These are phyloP conservation scores for Thymelicus lineola DNA, from an alignment of 2,888 invertebrate species.

Conservation along the genomic window DNA sequence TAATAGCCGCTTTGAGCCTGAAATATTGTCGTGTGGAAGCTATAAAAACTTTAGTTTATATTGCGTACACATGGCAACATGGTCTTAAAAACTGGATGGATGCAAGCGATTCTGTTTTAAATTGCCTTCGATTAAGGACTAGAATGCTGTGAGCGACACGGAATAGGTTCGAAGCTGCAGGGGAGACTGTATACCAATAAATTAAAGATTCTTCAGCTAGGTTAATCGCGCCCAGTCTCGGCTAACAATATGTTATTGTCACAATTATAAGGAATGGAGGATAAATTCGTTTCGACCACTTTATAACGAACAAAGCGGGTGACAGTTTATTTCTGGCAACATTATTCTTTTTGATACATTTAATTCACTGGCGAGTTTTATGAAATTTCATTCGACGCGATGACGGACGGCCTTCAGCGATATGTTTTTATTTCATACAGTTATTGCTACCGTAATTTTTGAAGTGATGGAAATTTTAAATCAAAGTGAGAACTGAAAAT, in stretches of 20 bases:
- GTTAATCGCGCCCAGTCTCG: conserved; percentile 61
- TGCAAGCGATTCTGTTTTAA: conserved; percentile 37
- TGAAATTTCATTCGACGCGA: conserved; percentile 33
- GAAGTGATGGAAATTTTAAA: conserved; percentile 27
- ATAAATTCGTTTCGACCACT: conserved; percentile 72
- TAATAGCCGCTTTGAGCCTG: conserved; percentile 58
- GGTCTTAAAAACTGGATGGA: conserved; percentile 7
- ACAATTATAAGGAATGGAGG: conserved; percentile 67
- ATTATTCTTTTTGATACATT: conserved; percentile 41
- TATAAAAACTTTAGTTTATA: conserved; percentile 60
- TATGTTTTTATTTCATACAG: conserved; percentile 34
- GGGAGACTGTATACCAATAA: conserved; percentile 52
- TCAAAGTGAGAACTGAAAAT: conserved; percentile 23
- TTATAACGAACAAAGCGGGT: conserved; percentile 57
- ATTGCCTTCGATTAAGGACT: neutral
- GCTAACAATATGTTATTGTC: conserved; percentile 72
- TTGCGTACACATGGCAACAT: conserved; percentile 43
- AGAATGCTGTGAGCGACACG: conserved; percentile 14
- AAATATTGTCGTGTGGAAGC: conserved; percentile 57
- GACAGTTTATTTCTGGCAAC: conserved; percentile 59
- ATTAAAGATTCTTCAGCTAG: conserved; percentile 61
- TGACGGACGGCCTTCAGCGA: conserved; percentile 32
- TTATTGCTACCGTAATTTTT: conserved; percentile 35
- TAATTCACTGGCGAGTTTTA: conserved; percentile 33
- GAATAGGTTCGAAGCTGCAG: conserved; percentile 34